These are phyloP conservation scores for Polypterus senegalus DNA, from an alignment of 2,113 vertebrate genomes.

Conservation along the genomic window DNA sequence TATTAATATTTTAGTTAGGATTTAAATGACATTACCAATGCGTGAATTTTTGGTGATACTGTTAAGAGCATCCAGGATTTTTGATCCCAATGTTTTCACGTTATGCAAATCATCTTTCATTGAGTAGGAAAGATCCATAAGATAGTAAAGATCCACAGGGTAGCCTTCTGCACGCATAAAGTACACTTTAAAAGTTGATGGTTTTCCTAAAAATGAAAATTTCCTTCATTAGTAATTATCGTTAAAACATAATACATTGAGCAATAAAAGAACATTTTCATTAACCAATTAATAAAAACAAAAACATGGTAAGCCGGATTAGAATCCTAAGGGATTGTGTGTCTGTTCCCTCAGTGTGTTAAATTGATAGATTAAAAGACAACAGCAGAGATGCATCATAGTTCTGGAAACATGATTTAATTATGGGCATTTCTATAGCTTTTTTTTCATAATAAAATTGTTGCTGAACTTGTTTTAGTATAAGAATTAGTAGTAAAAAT, in stretches of 20 bases:
- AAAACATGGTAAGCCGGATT: constrained; percentile 2
- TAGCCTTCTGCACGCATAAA: constrained; percentile 75
- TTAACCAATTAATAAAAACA: neutral
- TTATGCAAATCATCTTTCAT: constrained; percentile 82
- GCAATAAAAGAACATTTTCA: neutral
- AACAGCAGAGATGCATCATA: too few species aligned
- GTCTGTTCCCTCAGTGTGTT: too few species aligned
- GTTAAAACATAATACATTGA: neutral
- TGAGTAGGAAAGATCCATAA: constrained; percentile 93
- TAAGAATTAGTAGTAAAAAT: too few species aligned
- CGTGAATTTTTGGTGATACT: constrained; percentile 57
- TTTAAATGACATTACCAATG: constrained; percentile 56
- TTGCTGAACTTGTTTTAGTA: too few species aligned
- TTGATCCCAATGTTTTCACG: constrained; percentile 67
- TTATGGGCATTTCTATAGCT: too few species aligned
- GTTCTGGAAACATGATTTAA: too few species aligned
- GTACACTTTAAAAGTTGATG: constrained; percentile 42
- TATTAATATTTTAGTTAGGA: too few species aligned
- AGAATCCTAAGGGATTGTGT: too few species aligned
- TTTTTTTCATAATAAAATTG: too few species aligned
- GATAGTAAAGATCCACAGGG: constrained; percentile 93
- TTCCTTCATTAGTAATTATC: neutral
- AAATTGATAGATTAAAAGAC: too few species aligned
- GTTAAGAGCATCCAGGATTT: constrained; percentile 58
- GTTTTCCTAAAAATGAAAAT: constrained; percentile 43